A percentile compares a stretch with the other conserved stretches of the same genome.
Conservation (phyloP, 2,888 invertebrate species). For the Venusia cambrica region DNA sequence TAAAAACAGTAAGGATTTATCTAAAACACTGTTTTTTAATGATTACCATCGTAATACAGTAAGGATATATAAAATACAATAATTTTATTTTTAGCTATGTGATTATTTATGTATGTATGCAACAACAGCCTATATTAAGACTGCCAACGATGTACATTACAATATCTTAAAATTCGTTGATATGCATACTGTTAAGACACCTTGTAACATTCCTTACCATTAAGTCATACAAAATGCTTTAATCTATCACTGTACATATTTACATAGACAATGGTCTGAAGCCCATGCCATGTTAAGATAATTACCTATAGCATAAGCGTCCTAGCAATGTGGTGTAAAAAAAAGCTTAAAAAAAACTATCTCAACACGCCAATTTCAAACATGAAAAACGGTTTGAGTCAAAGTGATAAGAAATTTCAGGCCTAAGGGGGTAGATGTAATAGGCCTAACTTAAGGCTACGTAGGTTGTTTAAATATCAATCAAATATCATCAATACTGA, state of each 20-base stretch:
- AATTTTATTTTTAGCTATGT: slow-evolving; percentile 2
- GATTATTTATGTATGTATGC: slow-evolving; percentile 18
- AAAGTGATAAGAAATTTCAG: no score
- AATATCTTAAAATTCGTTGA: slow-evolving; percentile 71
- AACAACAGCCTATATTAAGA: slow-evolving; percentile 25
- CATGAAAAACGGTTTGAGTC: no score
- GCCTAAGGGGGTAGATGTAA: no score
- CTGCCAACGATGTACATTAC: slow-evolving; percentile 28
- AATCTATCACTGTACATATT: slow-evolving; percentile 63
- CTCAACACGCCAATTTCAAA: no score
- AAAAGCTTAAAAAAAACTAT: no score
- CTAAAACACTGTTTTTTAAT: no score
- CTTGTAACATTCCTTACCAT: slow-evolving; percentile 70
- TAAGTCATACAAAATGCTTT: slow-evolving; percentile 65
- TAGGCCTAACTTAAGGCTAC: no score
- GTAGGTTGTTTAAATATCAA: no score
- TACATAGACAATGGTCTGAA: slow-evolving; percentile 44
- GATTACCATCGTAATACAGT: slow-evolving; percentile 1
- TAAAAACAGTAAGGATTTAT: no score
- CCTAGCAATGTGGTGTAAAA: no score
- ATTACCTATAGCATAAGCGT: background rate
- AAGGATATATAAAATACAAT: slow-evolving; percentile 12
- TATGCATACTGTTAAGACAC: slow-evolving; percentile 80
- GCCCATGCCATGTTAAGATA: slow-evolving; percentile 6
- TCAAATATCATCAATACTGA: no score